phyloP scores from a whole-genome alignment of 2,888 invertebrate species.

The Adelognathus sp. region DNA sequence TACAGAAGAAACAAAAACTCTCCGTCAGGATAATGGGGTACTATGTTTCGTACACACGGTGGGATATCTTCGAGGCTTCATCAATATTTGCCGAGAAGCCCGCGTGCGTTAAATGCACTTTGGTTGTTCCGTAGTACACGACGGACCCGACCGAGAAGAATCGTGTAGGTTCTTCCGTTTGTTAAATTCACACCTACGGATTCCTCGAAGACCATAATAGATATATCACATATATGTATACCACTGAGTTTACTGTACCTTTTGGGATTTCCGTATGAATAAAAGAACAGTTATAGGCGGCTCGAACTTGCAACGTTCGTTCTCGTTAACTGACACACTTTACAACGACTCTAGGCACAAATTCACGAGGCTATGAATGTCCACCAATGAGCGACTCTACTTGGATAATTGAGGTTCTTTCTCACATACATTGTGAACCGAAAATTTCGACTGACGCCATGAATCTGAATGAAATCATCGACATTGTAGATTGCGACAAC shows the following conservation, averaged over 20 bases:
- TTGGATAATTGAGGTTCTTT: no score
- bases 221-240: background rate
- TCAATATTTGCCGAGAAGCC: slow-evolving; percentile 56
- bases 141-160: slow-evolving; percentile 1
- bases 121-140: background rate
- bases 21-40: slow-evolving; percentile 34
- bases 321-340: slow-evolving; percentile 66
- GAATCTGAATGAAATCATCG: no score
- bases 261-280: background rate
- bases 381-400: background rate
- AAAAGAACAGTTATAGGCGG: slow-evolving; percentile 65
- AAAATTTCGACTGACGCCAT: no score
- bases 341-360: background rate
- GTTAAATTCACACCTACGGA: slow-evolving; percentile 40
- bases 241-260: background rate
- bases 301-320: slow-evolving; percentile 63
- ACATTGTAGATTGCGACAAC: no score
- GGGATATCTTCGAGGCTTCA: slow-evolving; percentile 34
- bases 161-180: background rate
- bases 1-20: slow-evolving; percentile 22
- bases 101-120: slow-evolving; percentile 46
- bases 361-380: background rate
- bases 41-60: slow-evolving; percentile 30
- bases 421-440: no score
- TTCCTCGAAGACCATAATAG: slow-evolving; percentile 7